Evolutionary conservation across 1,140 invertebrate genomes (phyloP).

Genomic region (Neodiprion virginianus): DNA sequence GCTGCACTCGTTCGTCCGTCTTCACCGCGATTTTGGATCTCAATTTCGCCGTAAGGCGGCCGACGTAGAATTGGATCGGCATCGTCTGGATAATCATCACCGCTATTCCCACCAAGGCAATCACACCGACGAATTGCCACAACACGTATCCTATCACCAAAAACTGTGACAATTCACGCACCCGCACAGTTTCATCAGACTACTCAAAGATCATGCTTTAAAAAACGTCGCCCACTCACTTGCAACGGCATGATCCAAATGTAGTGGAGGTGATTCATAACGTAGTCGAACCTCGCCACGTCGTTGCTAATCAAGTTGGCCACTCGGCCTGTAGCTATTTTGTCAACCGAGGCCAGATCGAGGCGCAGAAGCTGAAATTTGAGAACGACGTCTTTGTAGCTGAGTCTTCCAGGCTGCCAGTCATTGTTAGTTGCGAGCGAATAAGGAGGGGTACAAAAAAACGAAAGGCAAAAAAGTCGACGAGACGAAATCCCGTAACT

Average conservation of each 20-base stretch:
- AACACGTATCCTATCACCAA: conserved; percentile 67
- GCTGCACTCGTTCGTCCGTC: conserved; percentile 76
- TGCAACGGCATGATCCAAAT: conserved; percentile 59
- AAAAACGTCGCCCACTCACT: conserved; percentile 24
- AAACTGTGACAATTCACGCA: conserved; percentile 45
- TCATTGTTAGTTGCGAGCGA: too few species aligned
- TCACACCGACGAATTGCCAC: conserved; percentile 71
- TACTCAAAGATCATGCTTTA: background rate
- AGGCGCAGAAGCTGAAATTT: conserved; percentile 68
- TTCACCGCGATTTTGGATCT: conserved; percentile 65
- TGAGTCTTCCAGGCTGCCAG: too few species aligned
- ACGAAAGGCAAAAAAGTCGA: too few species aligned
- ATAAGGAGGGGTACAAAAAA: too few species aligned
- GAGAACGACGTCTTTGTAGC: too few species aligned
- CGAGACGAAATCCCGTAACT: too few species aligned
- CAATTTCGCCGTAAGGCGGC: conserved; percentile 62
- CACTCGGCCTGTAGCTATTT: conserved; percentile 81
- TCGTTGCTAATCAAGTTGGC: conserved; percentile 88
- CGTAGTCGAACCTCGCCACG: conserved; percentile 66
- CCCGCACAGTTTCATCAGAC: background rate
- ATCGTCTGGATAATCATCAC: conserved; percentile 66
- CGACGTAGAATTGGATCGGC: conserved; percentile 72
- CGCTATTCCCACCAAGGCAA: conserved; percentile 74
- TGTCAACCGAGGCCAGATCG: conserved; percentile 66
- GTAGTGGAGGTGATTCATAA: conserved; percentile 62